Conservation (phyloP, 2,113 vertebrate genomes). For the Agapornis roseicollis region DNA sequence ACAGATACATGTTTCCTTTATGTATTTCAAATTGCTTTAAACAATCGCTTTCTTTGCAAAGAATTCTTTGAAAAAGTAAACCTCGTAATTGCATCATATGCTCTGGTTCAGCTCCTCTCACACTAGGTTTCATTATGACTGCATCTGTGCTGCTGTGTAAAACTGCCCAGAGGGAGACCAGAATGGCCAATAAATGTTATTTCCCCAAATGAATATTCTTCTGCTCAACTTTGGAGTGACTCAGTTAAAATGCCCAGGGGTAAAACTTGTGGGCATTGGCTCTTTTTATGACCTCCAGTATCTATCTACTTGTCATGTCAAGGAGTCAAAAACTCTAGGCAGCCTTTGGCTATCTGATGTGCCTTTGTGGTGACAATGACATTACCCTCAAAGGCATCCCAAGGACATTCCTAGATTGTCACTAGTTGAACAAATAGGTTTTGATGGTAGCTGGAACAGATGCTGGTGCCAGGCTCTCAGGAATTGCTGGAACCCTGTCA, state of each 20-base stretch:
- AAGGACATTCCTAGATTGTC: neutral
- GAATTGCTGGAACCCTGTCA: neutral
- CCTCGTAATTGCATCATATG: neutral
- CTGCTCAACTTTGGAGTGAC: neutral
- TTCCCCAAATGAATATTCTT: neutral
- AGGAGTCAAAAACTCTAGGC: neutral
- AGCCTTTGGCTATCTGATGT: neutral
- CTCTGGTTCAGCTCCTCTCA: neutral
- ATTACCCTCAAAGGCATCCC: neutral
- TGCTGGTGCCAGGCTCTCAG: neutral
- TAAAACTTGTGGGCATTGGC: neutral
- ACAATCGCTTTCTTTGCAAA: neutral
- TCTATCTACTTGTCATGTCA: neutral
- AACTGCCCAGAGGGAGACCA: neutral
- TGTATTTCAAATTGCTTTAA: conserved; percentile 9
- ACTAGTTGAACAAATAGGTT: neutral
- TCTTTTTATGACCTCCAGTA: neutral
- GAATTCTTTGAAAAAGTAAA: neutral
- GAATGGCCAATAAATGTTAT: neutral
- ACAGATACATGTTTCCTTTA: conserved; percentile 2
- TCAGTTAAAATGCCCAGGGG: neutral
- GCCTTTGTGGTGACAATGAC: neutral
- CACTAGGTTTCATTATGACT: neutral
- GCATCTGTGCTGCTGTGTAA: neutral
- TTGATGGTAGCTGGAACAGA: neutral